Base-by-base conservation (phyloP, 2,113 vertebrate genomes). In the Hippocampus abdominalis region DNA sequence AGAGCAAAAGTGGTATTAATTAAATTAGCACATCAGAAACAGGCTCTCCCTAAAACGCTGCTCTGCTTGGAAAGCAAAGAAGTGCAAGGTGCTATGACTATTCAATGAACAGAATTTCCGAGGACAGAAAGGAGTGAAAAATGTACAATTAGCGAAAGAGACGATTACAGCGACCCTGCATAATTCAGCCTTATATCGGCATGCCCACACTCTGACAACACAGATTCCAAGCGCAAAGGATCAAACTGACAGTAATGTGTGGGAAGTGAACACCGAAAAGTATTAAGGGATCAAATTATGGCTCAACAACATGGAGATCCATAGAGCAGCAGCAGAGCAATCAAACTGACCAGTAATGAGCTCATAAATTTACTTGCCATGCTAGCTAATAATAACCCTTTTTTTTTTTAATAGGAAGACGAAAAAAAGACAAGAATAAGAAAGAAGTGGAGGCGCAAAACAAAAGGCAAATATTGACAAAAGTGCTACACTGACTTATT, bases 161-260 rank as follows among this genome's bases (percentile, higher is more conserved):
- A 57, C 54, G 54, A 66, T 49, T 15, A 23, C 29, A 9, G 29
- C 1, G 29, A 64, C n/a, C 76, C 32, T 62, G 29, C 68, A 63
- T 46, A 70, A 64, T n/a, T 77, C 13, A 56, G 64, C 59, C 77
- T 82, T 76, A 78, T 70, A 78, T 72, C 75, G 76, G 13, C 23
- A 57, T 61, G 2, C 68, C 57, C 70, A 70, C 66, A 68, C 71
- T 74, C 36, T 20, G 69, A 64, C 44, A 73, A 68, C 59, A 13
- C 46, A 48, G 32, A 36, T 36, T 1, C n/a, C 32, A 36, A 44
- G 1, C 2, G 42, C 42, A 44, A 44, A 44, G 51, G 62, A 72
- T 49, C 39, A 11, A 40, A 66, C 46, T 11, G 59, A 53, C 18
- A 20, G n/a, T 53, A 9, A 21, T 20, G 16, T 21, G 29, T 39